phyloP scores from a whole-genome alignment of 2,113 vertebrate species.

The Spermophilus dauricus region DNA sequence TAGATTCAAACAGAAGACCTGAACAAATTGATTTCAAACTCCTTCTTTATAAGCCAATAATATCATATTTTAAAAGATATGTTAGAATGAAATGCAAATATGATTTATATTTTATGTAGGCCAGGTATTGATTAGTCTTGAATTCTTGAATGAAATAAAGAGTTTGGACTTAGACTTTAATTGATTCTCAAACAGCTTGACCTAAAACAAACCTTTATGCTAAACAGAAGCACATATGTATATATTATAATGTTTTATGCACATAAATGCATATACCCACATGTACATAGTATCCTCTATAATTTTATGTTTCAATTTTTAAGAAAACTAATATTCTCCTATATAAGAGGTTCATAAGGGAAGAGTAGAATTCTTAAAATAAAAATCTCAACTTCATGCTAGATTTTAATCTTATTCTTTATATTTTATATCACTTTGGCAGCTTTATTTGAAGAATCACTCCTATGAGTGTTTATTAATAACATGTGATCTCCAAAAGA shows the following conservation, averaged over 20 bases:
- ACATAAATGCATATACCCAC: neutral
- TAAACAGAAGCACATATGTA: neutral
- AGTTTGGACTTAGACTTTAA: neutral
- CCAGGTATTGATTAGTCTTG: neutral
- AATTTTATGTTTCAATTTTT: neutral
- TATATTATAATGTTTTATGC: neutral
- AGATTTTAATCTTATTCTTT: slow-evolving; percentile 11
- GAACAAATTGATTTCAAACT: slow-evolving; percentile 64
- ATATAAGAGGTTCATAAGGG: neutral
- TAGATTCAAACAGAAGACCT: slow-evolving; percentile 56
- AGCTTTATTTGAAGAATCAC: neutral
- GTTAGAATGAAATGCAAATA: slow-evolving; percentile 47
- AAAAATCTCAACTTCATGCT: neutral
- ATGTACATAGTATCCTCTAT: neutral
- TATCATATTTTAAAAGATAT: slow-evolving; percentile 18
- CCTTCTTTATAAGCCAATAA: neutral
- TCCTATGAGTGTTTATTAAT: slow-evolving; percentile 1
- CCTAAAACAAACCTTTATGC: neutral
- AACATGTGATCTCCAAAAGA: neutral
- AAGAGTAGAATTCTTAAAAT: neutral
- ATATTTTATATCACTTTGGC: neutral
- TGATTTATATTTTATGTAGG: slow-evolving; percentile 27
- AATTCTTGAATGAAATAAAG: slow-evolving; percentile 28
- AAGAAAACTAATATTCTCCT: neutral
- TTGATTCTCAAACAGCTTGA: neutral